Conservation (phyloP, 1,140 invertebrate species). For the Dreissena polymorpha region DNA sequence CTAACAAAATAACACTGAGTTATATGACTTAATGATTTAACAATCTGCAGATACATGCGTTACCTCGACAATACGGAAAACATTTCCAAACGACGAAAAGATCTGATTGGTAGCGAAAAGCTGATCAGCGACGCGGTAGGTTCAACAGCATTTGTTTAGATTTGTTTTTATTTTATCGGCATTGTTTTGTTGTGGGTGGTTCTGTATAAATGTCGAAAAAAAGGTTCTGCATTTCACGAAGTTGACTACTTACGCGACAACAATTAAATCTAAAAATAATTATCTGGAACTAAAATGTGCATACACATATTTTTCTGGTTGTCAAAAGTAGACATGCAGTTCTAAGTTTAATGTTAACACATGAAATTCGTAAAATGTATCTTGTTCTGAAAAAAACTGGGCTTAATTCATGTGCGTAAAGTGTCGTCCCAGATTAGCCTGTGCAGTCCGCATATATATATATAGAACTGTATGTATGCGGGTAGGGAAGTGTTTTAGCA, state of each 20-base stretch:
- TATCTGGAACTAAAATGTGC: too few relatives aligned
- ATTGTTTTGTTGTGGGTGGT: neutral
- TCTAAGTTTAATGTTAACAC: too few relatives aligned
- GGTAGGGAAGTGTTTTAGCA: neutral
- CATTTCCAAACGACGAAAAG: neutral
- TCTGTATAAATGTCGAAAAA: too few relatives aligned
- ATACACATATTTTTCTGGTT: neutral
- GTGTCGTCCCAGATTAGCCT: too few relatives aligned
- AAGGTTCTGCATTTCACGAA: neutral
- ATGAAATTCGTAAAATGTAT: neutral
- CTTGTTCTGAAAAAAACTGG: too few relatives aligned
- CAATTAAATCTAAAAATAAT: neutral
- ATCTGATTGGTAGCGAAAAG: slow-evolving; percentile 26
- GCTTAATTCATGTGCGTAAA: too few relatives aligned
- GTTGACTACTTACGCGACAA: too few relatives aligned
- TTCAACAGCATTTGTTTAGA: neutral
- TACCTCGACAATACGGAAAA: too few relatives aligned
- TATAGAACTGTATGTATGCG: neutral
- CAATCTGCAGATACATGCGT: too few relatives aligned
- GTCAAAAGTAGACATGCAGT: neutral
- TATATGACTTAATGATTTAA: too few relatives aligned
- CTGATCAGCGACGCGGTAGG: slow-evolving; percentile 33
- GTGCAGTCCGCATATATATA: too few relatives aligned
- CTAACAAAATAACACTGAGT: too few relatives aligned
- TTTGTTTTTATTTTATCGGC: neutral